These are phyloP conservation scores for Sternarchorhynchus goeldii DNA, from an alignment of 2,797 vertebrate genomes.

Conservation along the genomic window DNA sequence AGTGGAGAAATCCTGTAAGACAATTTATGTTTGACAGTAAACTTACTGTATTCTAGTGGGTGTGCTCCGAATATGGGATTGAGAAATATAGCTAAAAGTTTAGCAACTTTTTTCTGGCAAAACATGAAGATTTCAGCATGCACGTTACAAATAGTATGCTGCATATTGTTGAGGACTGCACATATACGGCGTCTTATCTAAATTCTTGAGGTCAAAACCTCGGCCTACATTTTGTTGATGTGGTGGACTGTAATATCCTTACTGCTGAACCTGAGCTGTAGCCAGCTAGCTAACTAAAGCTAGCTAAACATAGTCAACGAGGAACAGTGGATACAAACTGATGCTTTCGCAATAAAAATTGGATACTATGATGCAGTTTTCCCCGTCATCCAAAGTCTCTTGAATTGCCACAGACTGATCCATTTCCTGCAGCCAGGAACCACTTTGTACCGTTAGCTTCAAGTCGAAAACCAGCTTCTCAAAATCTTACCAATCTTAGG, in stretches of 20 bases:
- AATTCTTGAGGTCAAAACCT: not conserved
- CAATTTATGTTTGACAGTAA: not conserved
- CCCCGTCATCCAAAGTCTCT: constrained; percentile 78
- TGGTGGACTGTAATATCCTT: not conserved
- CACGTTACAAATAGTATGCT: no score
- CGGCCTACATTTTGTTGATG: constrained; percentile 8
- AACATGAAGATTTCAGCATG: no score
- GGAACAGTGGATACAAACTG: not conserved
- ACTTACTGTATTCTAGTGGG: not conserved
- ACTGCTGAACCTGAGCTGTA: constrained; percentile 6
- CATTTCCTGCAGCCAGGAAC: constrained; percentile 68
- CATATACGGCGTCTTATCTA: not conserved
- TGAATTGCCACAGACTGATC: constrained; percentile 92
- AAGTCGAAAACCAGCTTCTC: not conserved
- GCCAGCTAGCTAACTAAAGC: not conserved
- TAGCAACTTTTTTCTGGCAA: not conserved
- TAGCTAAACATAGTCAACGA: not conserved
- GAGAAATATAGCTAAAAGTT: not conserved
- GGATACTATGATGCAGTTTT: constrained; percentile 89
- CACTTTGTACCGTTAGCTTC: constrained; percentile 27
- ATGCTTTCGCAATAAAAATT: constrained; percentile 48
- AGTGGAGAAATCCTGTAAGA: not conserved
- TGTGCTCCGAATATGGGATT: not conserved
- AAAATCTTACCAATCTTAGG: not conserved
- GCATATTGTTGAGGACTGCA: not conserved